Percentiles rank a stretch among this genome's conserved stretches.
These are phyloP conservation scores for Busseola fusca DNA, from an alignment of 2,888 invertebrate genomes.

Conservation along the genomic window DNA sequence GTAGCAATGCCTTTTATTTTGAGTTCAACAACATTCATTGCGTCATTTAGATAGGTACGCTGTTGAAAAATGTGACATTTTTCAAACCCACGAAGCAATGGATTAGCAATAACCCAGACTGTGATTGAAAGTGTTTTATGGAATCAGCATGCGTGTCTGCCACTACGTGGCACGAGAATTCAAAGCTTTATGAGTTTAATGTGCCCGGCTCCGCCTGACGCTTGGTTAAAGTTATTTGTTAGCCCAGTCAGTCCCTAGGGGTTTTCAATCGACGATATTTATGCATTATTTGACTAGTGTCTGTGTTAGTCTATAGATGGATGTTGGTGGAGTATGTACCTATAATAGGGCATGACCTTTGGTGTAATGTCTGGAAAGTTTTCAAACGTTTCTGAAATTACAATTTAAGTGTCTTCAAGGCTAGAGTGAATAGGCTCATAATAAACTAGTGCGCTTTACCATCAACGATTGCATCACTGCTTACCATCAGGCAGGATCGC, in stretches of 20 bases:
- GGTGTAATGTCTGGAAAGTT: constrained; percentile 18
- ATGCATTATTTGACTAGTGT: constrained; percentile 14
- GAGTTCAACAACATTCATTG: background rate
- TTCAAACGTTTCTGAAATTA: background rate
- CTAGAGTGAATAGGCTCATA: no score
- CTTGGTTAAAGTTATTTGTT: constrained; percentile 1
- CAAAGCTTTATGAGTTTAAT: background rate
- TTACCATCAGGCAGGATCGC: no score
- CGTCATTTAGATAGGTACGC: no score
- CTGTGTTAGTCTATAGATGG: background rate
- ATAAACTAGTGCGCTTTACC: no score
- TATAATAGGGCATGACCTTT: background rate
- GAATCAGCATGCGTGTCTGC: background rate
- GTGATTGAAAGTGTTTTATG: background rate
- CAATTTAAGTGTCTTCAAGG: no score
- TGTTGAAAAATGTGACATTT: background rate
- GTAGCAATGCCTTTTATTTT: background rate
- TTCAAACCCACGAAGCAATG: background rate
- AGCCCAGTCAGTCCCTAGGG: background rate
- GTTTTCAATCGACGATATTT: background rate
- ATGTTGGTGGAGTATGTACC: background rate
- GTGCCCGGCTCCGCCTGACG: no score
- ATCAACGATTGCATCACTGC: no score
- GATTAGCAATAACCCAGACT: background rate
- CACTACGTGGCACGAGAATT: background rate